Conservation (phyloP, 2,888 invertebrate species). For the Sturmia bella region DNA sequence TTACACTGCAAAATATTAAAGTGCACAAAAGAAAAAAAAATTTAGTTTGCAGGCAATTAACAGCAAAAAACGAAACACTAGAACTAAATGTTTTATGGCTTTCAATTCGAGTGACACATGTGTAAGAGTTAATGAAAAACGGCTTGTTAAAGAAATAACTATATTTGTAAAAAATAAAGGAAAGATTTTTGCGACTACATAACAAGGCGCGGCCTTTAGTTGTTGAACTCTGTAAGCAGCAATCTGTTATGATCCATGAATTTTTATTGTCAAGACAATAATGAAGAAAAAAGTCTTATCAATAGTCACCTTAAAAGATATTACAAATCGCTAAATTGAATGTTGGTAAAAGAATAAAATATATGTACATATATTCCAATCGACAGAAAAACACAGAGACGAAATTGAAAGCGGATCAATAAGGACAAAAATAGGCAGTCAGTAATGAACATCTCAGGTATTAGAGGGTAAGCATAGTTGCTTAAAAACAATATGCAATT, state of each 20-base stretch:
- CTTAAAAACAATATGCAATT: too few relatives aligned
- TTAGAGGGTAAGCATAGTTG: too few relatives aligned
- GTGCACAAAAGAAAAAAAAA: constrained; percentile 1
- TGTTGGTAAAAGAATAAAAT: too few relatives aligned
- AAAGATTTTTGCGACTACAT: constrained; percentile 56
- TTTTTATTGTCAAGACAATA: not conserved
- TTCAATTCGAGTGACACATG: constrained; percentile 62
- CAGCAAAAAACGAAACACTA: constrained; percentile 25
- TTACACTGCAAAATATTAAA: constrained; percentile 25
- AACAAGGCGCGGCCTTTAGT: constrained; percentile 60
- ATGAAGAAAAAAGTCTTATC: not conserved
- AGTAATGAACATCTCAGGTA: too few relatives aligned
- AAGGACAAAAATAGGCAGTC: too few relatives aligned
- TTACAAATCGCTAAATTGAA: not conserved
- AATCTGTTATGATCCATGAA: constrained; percentile 46
- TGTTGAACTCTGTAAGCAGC: constrained; percentile 45
- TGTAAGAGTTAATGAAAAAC: constrained; percentile 53
- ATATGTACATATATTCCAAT: too few relatives aligned
- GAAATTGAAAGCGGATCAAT: too few relatives aligned
- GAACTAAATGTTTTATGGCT: constrained; percentile 39
- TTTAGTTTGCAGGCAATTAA: constrained; percentile 18
- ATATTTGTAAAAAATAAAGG: constrained; percentile 28
- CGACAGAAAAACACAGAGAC: too few relatives aligned
- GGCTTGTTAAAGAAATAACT: constrained; percentile 42
- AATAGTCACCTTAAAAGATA: not conserved